Percentiles rank a stretch among this genome's conserved stretches.
Conservation (phyloP, 2,888 invertebrate genomes). For the Leptopilina syphax region DNA sequence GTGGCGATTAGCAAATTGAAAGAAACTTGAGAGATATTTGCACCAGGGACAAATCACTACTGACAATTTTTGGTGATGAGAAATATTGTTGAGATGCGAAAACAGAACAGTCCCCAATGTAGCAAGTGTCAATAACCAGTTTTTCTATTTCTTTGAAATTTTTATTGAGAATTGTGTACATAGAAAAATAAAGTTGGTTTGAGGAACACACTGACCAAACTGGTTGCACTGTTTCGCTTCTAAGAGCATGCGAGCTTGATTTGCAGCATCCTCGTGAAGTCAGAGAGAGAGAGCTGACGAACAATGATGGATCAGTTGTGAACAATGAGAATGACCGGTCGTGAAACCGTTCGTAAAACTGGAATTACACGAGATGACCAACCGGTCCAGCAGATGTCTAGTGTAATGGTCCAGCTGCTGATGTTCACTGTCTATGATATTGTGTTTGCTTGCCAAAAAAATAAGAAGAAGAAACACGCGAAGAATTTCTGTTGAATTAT, state of each 20-base stretch:
- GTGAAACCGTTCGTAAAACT: constrained; percentile 62
- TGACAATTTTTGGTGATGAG: constrained; percentile 15
- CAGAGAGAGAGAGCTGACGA: constrained; percentile 44
- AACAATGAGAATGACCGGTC: constrained; percentile 69
- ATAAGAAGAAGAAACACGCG: constrained; percentile 34
- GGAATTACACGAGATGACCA: constrained; percentile 71
- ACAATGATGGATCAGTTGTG: constrained; percentile 71
- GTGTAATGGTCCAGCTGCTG: constrained; percentile 70
- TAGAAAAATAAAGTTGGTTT: constrained; percentile 47
- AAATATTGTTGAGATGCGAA: constrained; percentile 48
- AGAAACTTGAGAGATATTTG: background rate
- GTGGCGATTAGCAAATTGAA: background rate
- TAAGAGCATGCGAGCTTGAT: constrained; percentile 48
- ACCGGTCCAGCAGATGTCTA: constrained; percentile 75
- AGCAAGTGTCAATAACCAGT: constrained; percentile 65
- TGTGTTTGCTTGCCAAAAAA: constrained; percentile 38
- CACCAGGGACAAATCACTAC: constrained; percentile 21
- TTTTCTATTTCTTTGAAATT: constrained; percentile 49
- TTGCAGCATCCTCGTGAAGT: constrained; percentile 71
- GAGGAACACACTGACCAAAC: constrained; percentile 62
- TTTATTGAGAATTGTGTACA: constrained; percentile 36
- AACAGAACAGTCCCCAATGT: constrained; percentile 48
- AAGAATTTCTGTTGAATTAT: too few relatives aligned
- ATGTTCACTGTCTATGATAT: constrained; percentile 4
- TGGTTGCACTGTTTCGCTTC: constrained; percentile 61